Evolutionary conservation across 2,888 invertebrate species (phyloP), one percentile per base, ranked within the genome.

Genomic region (Drosophila seclusa): DNA sequence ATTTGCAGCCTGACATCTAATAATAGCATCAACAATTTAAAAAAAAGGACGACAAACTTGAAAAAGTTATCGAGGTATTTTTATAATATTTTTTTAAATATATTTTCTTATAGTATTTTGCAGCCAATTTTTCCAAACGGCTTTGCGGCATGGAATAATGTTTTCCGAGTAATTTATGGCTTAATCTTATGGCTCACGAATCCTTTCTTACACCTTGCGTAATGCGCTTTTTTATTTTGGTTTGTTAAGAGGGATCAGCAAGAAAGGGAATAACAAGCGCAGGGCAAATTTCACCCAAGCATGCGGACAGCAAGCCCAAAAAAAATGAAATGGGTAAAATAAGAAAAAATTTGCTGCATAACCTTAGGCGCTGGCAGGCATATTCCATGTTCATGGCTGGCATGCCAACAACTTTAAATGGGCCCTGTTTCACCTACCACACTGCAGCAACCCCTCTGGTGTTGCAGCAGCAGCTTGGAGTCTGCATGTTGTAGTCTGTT

Each of bases 401-500:
- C 78, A 84, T 78, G 72, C 78, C 80, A 77, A 70, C 77, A 84
- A 84, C 75, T 79, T 84, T 76, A 73, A 76, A 78, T 57, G 73
- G 59, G 58, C 40, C 34, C 45, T 42, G 36, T 40, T 27, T 16
- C 10, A 11, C n/a, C n/a, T 2, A 7, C 4, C 10, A 16, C 2
- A 38, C 6, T 11, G n/a, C 1, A 18, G n/a, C 6, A 21, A 16
- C 27, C 24, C 16, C 29, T 27, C 29, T 21, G 1, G 0, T 21
- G 45, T 18, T 38, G 32, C 54, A 48, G 53, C 24, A 45, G 45
- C 45, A 45, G 34, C n/a, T 34, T 40, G 40, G 54, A 55, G 61
- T 57, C 38, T 75, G 73, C 21, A 58, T 42, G 49, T 53, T 70
- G 66, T 66, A 57, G 72, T 73, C 74, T 87, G 87, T 84, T 84